phyloP scores from a whole-genome alignment of 2,113 vertebrate genomes.

The Madoqua kirkii region DNA sequence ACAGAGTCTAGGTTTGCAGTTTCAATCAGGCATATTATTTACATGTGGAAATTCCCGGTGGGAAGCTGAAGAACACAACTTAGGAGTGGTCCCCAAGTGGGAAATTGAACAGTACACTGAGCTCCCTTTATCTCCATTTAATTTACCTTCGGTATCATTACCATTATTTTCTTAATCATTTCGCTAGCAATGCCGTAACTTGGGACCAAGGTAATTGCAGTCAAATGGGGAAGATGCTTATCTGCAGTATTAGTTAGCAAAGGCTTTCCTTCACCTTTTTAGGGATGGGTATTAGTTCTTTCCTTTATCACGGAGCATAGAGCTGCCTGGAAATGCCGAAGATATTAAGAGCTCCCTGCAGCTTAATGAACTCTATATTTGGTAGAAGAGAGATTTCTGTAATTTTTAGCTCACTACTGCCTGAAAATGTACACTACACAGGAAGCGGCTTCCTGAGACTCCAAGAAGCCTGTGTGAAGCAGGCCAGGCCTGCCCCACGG shows the following conservation, averaged over 20 bases:
- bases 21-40: conserved; percentile 49
- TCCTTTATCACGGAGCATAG: neutral
- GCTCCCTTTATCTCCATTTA: conserved; percentile 71
- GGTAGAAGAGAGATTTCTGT: conserved; percentile 19
- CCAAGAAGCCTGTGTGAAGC: neutral
- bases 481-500: neutral
- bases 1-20: neutral
- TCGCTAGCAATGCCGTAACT: conserved; percentile 54
- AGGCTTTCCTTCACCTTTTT: conserved; percentile 46
- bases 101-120: conserved; percentile 60
- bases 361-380: conserved; percentile 43
- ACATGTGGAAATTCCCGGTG: conserved; percentile 49
- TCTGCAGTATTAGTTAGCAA: conserved; percentile 10
- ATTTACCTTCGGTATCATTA: conserved; percentile 57
- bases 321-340: neutral
- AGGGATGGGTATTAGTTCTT: neutral
- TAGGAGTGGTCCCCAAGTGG: conserved; percentile 57
- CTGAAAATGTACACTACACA: neutral
- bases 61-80: conserved; percentile 41
- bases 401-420: conserved; percentile 35
- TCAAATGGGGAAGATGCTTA: conserved; percentile 22
- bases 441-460: neutral
- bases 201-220: conserved; percentile 56
- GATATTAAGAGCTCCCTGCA: conserved; percentile 38
- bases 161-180: conserved; percentile 67